A percentile compares a stretch with the other conserved stretches of the same genome.
phyloP scores from a whole-genome alignment of 2,113 vertebrate genomes.

The Anguilla japonica region DNA sequence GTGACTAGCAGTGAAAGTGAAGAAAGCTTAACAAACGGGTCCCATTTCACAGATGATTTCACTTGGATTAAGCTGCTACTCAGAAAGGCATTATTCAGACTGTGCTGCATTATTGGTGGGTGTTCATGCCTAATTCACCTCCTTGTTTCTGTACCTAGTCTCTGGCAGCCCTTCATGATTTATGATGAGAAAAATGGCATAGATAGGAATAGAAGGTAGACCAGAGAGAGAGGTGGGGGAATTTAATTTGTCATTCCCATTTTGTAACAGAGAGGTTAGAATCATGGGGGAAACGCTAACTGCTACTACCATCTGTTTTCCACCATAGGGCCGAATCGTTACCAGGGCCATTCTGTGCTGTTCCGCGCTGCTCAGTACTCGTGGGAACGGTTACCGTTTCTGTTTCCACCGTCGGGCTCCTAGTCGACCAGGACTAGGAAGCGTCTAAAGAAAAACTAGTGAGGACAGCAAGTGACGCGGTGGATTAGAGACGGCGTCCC shows the following conservation, averaged over 20 bases:
- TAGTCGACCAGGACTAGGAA: no score
- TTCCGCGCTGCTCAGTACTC: no score
- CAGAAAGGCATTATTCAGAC: constrained; percentile 70
- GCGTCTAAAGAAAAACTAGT: no score
- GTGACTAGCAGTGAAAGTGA: constrained; percentile 8
- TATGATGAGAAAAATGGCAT: constrained; percentile 36
- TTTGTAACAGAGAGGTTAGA: no score
- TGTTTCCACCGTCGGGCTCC: no score
- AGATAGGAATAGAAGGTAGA: constrained; percentile 67
- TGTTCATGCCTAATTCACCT: constrained; percentile 67
- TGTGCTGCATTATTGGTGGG: constrained; percentile 62
- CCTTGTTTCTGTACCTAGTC: constrained; percentile 66
- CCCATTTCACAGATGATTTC: constrained; percentile 81
- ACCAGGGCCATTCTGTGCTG: no score
- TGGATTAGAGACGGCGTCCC: no score
- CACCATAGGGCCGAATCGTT: no score
- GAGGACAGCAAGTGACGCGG: no score
- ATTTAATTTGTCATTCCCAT: constrained; percentile 30
- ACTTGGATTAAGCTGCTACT: constrained; percentile 74
- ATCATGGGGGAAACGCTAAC: no score
- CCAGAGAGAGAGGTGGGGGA: constrained; percentile 38
- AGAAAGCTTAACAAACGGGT: constrained; percentile 72
- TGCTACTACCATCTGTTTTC: no score
- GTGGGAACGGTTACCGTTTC: no score
- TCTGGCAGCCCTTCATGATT: background rate